Conservation (phyloP, 2,888 invertebrate species). For the Athetis lepigone region DNA sequence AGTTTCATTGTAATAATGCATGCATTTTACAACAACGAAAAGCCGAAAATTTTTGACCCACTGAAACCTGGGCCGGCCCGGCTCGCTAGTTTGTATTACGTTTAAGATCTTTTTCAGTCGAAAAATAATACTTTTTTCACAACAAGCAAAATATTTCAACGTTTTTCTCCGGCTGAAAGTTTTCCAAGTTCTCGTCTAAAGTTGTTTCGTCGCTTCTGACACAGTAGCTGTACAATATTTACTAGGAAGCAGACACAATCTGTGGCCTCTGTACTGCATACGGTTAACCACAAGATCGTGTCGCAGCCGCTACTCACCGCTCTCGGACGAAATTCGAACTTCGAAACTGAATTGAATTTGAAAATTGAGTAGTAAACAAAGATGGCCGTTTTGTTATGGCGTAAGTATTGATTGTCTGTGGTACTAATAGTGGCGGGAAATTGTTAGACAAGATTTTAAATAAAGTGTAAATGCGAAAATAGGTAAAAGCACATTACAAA, state of each 20-base stretch:
- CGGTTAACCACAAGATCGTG: slow-evolving; percentile 69
- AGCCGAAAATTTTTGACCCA: too few relatives aligned
- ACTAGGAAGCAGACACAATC: slow-evolving; percentile 71
- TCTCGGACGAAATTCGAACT: slow-evolving; percentile 41
- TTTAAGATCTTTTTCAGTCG: not conserved
- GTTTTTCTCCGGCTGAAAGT: slow-evolving; percentile 28
- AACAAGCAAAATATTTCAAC: not conserved
- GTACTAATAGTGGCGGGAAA: too few relatives aligned
- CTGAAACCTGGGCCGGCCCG: too few relatives aligned
- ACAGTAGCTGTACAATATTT: slow-evolving; percentile 59
- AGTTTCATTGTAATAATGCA: too few relatives aligned
- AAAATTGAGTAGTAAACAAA: slow-evolving; percentile 9
- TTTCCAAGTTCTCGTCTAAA: slow-evolving; percentile 24
- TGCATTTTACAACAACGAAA: too few relatives aligned
- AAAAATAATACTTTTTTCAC: slow-evolving; percentile 1
- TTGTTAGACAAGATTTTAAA: too few relatives aligned
- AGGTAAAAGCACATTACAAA: too few relatives aligned
- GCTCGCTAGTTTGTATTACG: too few relatives aligned
- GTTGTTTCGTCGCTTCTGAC: slow-evolving; percentile 49
- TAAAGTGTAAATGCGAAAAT: too few relatives aligned
- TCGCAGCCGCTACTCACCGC: slow-evolving; percentile 50
- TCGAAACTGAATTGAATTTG: slow-evolving; percentile 9
- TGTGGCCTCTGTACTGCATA: slow-evolving; percentile 72
- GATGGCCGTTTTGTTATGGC: not conserved
- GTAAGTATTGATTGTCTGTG: too few relatives aligned